These are phyloP conservation scores for Ptychoptera contaminata DNA, from an alignment of 2,888 invertebrate species.

Conservation along the genomic window DNA sequence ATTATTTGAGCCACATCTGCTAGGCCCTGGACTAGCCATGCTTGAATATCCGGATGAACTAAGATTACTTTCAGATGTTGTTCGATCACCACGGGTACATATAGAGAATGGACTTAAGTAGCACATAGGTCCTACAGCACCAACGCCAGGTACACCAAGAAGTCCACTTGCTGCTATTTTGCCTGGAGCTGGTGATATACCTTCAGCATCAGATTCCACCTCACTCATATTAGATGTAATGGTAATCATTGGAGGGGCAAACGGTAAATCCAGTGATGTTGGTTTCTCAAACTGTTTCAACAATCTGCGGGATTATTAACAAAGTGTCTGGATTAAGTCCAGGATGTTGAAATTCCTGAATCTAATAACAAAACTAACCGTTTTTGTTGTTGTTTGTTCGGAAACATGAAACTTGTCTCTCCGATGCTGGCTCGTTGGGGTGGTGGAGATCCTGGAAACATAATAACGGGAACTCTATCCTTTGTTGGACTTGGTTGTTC, in stretches of 20 bases:
- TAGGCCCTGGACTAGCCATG: constrained; percentile 72
- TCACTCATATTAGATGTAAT: constrained; percentile 63
- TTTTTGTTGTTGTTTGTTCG: constrained; percentile 34
- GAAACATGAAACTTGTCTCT: constrained; percentile 27
- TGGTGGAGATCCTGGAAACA: constrained; percentile 40
- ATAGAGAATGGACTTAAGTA: constrained; percentile 66
- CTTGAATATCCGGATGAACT: constrained; percentile 75
- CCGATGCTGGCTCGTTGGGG: constrained; percentile 32
- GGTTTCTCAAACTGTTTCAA: constrained; percentile 47
- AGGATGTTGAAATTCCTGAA: constrained; percentile 11
- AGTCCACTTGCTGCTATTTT: constrained; percentile 33
- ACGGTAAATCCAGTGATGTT: constrained; percentile 41
- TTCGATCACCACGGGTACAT: constrained; percentile 53
- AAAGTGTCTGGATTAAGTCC: constrained; percentile 19
- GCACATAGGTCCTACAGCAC: constrained; percentile 39
- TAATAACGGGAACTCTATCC: constrained; percentile 30
- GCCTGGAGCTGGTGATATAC: constrained; percentile 42
- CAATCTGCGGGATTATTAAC: constrained; percentile 30
- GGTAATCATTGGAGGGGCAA: constrained; percentile 52
- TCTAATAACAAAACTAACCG: constrained; percentile 13
- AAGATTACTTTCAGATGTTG: constrained; percentile 67
- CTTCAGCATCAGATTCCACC: constrained; percentile 55
- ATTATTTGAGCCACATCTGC: constrained; percentile 66
- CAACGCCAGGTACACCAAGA: constrained; percentile 21
- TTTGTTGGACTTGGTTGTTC: constrained; percentile 55